A percentile compares a stretch with the other conserved stretches of the same genome.
phyloP scores from a whole-genome alignment of 2,113 vertebrate genomes.

The Uropsilus gracilis region DNA sequence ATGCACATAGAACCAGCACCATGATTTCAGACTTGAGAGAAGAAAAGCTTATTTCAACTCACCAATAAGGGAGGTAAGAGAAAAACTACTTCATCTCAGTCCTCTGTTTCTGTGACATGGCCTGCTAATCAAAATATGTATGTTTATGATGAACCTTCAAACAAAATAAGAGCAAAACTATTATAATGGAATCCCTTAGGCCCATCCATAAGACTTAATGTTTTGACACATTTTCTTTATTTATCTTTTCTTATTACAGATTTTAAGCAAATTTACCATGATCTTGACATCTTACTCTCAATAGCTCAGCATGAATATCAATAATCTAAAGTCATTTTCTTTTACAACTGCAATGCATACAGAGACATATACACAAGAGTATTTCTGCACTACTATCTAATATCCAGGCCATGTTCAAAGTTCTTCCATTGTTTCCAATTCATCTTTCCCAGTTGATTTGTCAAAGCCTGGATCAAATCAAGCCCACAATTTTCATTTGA shows the following conservation, averaged over 20 bases:
- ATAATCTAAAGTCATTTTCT: neutral
- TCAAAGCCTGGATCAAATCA: neutral
- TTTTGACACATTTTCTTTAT: neutral
- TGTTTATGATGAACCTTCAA: neutral
- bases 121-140: neutral
- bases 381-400: neutral
- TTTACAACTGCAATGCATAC: neutral
- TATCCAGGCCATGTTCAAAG: neutral
- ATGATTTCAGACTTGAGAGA: too few species aligned
- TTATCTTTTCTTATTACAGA: neutral
- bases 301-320: neutral
- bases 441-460: neutral
- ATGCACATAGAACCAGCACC: too few species aligned
- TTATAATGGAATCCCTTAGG: too few species aligned
- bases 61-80: too few species aligned
- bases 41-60: too few species aligned
- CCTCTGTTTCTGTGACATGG: neutral
- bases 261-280: neutral
- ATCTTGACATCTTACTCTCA: neutral
- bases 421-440: neutral
- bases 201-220: neutral
- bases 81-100: neutral
- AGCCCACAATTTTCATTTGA: neutral
- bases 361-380: neutral
- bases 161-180: neutral